Evolutionary conservation across 2,797 vertebrate species (phyloP).

Genomic region (Coracias cyanogaster): DNA sequence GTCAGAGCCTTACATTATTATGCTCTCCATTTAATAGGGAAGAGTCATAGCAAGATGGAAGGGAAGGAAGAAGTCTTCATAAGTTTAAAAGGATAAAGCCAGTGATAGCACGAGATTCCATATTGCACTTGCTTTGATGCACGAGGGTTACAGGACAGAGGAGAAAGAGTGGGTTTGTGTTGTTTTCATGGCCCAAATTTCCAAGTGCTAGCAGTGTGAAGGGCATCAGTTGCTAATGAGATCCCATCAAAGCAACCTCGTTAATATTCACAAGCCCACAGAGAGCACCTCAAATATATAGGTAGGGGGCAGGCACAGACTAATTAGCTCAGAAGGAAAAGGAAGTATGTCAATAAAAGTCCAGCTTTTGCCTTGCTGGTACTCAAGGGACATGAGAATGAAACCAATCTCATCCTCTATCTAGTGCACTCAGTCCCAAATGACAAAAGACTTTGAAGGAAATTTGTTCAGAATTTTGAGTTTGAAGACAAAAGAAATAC

Average conservation of each 20-base stretch:
- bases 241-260: neutral
- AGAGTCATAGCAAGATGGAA: neutral
- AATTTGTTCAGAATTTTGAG: neutral
- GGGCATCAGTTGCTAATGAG: neutral
- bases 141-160: neutral
- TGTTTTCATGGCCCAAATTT: neutral
- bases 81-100: neutral
- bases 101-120: neutral
- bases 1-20: fast-evolving
- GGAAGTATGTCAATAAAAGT: neutral
- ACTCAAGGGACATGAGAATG: neutral
- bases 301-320: neutral
- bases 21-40: neutral
- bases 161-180: neutral
- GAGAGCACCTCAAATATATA: neutral
- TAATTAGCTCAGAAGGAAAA: neutral
- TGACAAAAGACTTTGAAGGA: neutral
- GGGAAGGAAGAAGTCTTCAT: neutral
- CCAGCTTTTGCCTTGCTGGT: neutral
- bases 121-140: neutral
- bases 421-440: neutral
- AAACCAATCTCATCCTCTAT: neutral
- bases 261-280: neutral
- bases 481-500: neutral
- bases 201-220: neutral